Evolutionary conservation across 2,888 invertebrate species (phyloP).

Genomic region (Oscheius sp.): DNA sequence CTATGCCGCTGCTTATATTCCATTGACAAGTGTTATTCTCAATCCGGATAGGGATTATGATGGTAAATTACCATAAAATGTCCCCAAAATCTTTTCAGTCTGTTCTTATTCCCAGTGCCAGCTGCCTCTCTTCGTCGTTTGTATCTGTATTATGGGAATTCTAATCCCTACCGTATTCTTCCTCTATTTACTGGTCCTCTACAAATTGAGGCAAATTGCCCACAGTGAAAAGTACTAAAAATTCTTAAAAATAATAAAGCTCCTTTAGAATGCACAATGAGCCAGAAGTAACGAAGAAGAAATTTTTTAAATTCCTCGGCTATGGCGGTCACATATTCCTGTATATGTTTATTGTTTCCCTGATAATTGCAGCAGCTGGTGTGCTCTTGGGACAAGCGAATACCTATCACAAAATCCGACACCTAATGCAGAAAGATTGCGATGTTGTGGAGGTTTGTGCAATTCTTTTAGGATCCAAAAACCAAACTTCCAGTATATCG

Average conservation of each 20-base stretch:
- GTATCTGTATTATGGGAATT: constrained; percentile 51
- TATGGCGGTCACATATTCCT: constrained; percentile 59
- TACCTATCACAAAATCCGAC: constrained; percentile 46
- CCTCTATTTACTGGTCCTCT: constrained; percentile 53
- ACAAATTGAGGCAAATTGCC: constrained; percentile 48
- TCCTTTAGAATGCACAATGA: constrained; percentile 58
- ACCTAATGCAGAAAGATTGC: constrained; percentile 49
- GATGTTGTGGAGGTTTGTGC: constrained; percentile 52
- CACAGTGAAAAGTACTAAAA: constrained; percentile 46
- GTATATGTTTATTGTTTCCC: constrained; percentile 47
- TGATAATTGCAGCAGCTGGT: constrained; percentile 51
- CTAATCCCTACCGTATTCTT: constrained; percentile 51
- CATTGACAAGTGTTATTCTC: constrained; percentile 56
- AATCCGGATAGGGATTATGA: constrained; percentile 44
- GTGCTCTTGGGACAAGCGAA: constrained; percentile 50
- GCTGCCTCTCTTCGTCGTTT: constrained; percentile 56
- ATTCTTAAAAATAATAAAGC: neutral
- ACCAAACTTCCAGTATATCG: constrained; percentile 52
- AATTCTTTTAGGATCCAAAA: too few relatives aligned
- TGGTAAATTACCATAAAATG: neutral
- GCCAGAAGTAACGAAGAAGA: constrained; percentile 50
- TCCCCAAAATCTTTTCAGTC: constrained; percentile 44
- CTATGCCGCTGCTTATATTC: constrained; percentile 55
- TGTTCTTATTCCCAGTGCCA: constrained; percentile 58
- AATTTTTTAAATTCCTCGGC: constrained; percentile 50